A percentile compares a stretch with the other conserved stretches of the same genome.
phyloP scores from a whole-genome alignment of 2,888 invertebrate genomes.

The Andrena minutula region DNA sequence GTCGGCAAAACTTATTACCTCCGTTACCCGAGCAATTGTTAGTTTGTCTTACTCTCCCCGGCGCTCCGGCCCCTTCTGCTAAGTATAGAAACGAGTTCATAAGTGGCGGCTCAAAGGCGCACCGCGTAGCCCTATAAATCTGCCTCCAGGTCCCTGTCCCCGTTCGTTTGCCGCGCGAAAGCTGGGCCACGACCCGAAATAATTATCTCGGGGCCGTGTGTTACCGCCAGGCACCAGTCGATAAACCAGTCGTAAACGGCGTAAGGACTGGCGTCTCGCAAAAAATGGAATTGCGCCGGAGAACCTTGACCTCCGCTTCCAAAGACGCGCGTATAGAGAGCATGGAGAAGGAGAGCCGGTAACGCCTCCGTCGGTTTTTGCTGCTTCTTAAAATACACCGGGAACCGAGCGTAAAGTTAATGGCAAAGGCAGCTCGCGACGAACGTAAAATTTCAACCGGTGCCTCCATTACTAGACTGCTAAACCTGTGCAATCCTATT shows the following conservation, averaged over 20 bases:
- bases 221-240: conserved; percentile 14
- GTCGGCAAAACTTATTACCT: conserved; percentile 12
- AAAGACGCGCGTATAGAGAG: neutral
- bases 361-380: neutral
- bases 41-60: conserved; percentile 49
- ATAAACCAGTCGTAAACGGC: conserved; percentile 43
- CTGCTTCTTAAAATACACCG: conserved; percentile 50
- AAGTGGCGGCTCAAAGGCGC: conserved; percentile 54
- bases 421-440: conserved; percentile 1
- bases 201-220: conserved; percentile 19
- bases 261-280: neutral
- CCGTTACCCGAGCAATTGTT: conserved; percentile 42
- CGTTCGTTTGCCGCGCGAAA: conserved; percentile 9
- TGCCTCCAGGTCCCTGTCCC: conserved; percentile 49
- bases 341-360: neutral
- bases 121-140: conserved; percentile 47
- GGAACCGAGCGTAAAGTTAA: conserved; percentile 17
- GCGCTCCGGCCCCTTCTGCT: conserved; percentile 43
- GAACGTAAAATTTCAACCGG: neutral
- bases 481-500: neutral
- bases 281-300: conserved; percentile 34
- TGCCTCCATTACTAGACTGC: neutral
- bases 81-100: conserved; percentile 73
- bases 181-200: conserved; percentile 16
- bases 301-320: conserved; percentile 55